These are phyloP conservation scores for Spheniscus mendiculus DNA, from an alignment of 2,113 vertebrate genomes.

Conservation along the genomic window DNA sequence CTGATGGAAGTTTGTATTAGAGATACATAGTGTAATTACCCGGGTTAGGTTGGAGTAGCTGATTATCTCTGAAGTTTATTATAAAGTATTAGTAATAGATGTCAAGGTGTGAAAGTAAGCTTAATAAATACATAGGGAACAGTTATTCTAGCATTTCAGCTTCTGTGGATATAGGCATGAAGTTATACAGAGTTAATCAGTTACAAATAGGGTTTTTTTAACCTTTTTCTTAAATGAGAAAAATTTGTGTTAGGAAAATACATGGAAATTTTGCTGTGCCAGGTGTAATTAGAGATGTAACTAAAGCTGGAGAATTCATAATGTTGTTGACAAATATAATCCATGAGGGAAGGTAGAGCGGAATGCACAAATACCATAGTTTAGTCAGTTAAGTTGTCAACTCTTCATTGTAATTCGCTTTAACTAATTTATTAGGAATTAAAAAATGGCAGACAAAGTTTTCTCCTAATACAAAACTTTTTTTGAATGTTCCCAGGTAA, in stretches of 20 bases:
- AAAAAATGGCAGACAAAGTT: neutral
- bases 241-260: neutral
- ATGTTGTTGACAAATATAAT: neutral
- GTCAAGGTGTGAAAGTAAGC: neutral
- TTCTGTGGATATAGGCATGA: neutral
- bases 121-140: neutral
- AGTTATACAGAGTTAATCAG: neutral
- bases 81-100: neutral
- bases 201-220: neutral
- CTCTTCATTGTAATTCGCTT: neutral
- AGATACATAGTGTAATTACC: fast-evolving
- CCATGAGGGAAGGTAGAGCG: neutral
- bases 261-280: neutral
- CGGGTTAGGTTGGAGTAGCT: neutral
- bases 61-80: neutral
- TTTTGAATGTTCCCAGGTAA: neutral
- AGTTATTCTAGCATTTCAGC: neutral
- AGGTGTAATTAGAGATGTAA: neutral
- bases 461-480: neutral
- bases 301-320: neutral
- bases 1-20: fast-evolving
- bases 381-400: neutral
- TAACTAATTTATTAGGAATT: neutral
- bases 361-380: neutral
- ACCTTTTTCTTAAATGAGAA: neutral